A percentile compares a stretch with the other conserved stretches of the same genome.
phyloP scores from a whole-genome alignment of 2,888 invertebrate species.

The Muschampia plurimacula region DNA sequence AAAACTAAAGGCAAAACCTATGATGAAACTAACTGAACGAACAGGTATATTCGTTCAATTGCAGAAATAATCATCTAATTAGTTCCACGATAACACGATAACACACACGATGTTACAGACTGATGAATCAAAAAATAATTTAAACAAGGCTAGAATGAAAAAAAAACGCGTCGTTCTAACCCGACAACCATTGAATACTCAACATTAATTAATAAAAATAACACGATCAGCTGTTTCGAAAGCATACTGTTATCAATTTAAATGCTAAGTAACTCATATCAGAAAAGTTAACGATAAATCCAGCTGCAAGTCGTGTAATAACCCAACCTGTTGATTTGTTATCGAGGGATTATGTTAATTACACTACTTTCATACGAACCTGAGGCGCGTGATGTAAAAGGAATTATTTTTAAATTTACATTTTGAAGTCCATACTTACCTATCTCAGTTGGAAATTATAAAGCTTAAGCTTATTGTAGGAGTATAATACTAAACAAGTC shows the following conservation, averaged over 20 bases:
- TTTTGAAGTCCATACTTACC: neutral
- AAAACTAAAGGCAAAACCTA: neutral
- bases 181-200: too few species aligned
- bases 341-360: slow-evolving; percentile 32
- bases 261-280: slow-evolving; percentile 22
- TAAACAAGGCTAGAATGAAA: too few species aligned
- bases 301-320: slow-evolving; percentile 17
- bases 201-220: neutral
- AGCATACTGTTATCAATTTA: slow-evolving; percentile 22
- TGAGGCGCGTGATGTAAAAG: slow-evolving; percentile 4
- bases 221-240: slow-evolving; percentile 23
- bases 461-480: neutral
- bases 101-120: too few species aligned
- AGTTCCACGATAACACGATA: too few species aligned
- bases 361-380: slow-evolving; percentile 27
- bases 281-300: slow-evolving; percentile 19
- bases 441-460: neutral
- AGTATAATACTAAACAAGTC: neutral
- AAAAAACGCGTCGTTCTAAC: too few species aligned
- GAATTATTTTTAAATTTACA: slow-evolving; percentile 18
- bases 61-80: too few species aligned
- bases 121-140: too few species aligned
- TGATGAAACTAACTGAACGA: neutral
- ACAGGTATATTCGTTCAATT: too few species aligned
- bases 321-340: slow-evolving; percentile 32